phyloP scores from a whole-genome alignment of 1,140 invertebrate genomes.

The Leucophenga varia region DNA sequence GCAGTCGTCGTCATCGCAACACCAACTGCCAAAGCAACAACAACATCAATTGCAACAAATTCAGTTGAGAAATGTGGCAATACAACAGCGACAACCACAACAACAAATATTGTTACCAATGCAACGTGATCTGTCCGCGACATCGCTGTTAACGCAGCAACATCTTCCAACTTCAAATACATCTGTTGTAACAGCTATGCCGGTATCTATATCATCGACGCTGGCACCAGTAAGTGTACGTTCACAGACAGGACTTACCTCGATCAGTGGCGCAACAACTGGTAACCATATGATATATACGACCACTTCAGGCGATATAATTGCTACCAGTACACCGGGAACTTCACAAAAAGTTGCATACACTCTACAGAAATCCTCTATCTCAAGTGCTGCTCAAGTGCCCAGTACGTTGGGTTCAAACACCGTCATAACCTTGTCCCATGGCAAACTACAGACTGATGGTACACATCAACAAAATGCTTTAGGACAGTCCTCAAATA shows the following conservation, averaged over 20 bases:
- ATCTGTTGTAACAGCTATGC: slow-evolving; percentile 6
- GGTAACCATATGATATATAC: slow-evolving; percentile 52
- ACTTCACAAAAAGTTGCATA: slow-evolving; percentile 42
- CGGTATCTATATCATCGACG: slow-evolving; percentile 2
- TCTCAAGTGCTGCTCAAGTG: slow-evolving; percentile 14
- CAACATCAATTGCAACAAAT: slow-evolving; percentile 44
- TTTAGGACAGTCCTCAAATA: not conserved
- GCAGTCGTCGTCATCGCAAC: no score
- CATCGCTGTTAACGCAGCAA: slow-evolving; percentile 30
- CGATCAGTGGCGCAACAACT: slow-evolving; percentile 31
- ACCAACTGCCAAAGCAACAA: slow-evolving; percentile 35
- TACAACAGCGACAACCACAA: slow-evolving; percentile 40
- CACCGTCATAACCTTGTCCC: slow-evolving; percentile 48
- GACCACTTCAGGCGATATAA: slow-evolving; percentile 41
- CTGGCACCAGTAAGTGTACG: not conserved
- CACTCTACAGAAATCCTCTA: slow-evolving; percentile 35
- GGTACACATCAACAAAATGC: not conserved
- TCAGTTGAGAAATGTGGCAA: slow-evolving; percentile 46
- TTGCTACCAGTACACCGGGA: slow-evolving; percentile 26
- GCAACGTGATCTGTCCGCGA: slow-evolving; percentile 33
- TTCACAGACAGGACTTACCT: slow-evolving; percentile 35
- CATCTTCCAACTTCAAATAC: slow-evolving; percentile 12
- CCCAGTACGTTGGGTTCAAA: slow-evolving; percentile 38
- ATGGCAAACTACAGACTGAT: slow-evolving; percentile 43
- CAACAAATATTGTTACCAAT: slow-evolving; percentile 44